Evolutionary conservation across 2,113 vertebrate genomes (phyloP).

Genomic region (Apteryx mantelli): DNA sequence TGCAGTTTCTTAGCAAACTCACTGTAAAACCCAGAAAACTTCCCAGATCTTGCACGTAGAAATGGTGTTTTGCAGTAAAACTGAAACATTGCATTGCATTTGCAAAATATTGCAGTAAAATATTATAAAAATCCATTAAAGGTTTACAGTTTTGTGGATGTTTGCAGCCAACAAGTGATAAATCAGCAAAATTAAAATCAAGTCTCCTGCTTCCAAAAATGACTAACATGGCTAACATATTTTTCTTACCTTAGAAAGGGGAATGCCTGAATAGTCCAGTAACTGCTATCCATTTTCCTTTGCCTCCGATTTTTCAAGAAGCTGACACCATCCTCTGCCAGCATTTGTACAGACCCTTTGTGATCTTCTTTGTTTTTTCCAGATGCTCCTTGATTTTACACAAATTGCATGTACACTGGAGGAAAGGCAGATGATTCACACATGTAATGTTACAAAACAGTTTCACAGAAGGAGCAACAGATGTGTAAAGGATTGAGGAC

Average conservation of each 20-base stretch:
- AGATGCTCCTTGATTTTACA: not conserved
- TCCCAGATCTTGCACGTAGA: not conserved
- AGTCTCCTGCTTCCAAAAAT: not conserved
- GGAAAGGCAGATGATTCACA: not conserved
- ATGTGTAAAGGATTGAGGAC: not conserved
- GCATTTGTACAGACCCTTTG: not conserved
- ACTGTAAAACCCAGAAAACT: not conserved
- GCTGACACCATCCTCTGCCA: not conserved
- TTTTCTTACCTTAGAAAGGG: not conserved
- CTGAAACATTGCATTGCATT: not conserved
- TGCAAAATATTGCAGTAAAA: not conserved
- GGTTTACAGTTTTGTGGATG: not conserved
- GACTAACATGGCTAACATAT: not conserved
- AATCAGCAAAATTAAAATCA: not conserved
- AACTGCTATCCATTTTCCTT: not conserved
- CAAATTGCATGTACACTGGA: no score
- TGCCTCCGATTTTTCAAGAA: not conserved
- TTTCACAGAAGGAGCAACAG: not conserved
- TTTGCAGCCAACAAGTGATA: not conserved
- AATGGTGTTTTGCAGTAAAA: not conserved
- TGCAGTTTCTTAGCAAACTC: slow-evolving; percentile 2
- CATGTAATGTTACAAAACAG: not conserved
- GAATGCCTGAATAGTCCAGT: no score
- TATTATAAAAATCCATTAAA: not conserved
- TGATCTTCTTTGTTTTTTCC: no score